Conservation (phyloP, 2,113 vertebrate species). For the Crotalus tigris region DNA sequence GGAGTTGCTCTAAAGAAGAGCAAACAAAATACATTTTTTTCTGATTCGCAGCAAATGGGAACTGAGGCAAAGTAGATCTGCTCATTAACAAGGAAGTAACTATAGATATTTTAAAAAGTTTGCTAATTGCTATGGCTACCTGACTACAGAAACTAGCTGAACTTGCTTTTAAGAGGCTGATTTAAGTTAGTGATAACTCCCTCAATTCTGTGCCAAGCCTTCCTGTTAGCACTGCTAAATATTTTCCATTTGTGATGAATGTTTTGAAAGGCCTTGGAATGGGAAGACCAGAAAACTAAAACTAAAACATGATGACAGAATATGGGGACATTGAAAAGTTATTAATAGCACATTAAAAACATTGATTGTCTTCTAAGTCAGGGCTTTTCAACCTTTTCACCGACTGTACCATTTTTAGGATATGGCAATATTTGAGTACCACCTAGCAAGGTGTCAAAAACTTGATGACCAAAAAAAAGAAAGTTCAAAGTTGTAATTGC, state of each 20-base stretch:
- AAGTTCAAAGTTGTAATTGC: no score
- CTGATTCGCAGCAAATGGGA: background rate
- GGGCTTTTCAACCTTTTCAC: no score
- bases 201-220: background rate
- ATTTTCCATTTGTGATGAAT: background rate
- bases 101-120: background rate
- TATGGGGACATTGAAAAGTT: background rate
- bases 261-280: background rate
- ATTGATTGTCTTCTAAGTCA: background rate
- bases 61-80: background rate
- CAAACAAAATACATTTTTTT: conserved; percentile 10
- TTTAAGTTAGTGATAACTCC: background rate
- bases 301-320: background rate
- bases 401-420: no score
- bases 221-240: background rate
- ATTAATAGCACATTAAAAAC: background rate
- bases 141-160: conserved; percentile 8
- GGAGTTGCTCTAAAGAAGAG: background rate
- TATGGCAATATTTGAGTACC: no score
- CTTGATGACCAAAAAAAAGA: no score
- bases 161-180: background rate
- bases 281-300: background rate
- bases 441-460: no score
- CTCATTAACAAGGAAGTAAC: conserved; percentile 13
- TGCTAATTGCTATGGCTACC: conserved; percentile 19